A percentile compares a stretch with the other conserved stretches of the same genome.
phyloP scores from a whole-genome alignment of 1,140 invertebrate species.

The Popillia japonica region DNA sequence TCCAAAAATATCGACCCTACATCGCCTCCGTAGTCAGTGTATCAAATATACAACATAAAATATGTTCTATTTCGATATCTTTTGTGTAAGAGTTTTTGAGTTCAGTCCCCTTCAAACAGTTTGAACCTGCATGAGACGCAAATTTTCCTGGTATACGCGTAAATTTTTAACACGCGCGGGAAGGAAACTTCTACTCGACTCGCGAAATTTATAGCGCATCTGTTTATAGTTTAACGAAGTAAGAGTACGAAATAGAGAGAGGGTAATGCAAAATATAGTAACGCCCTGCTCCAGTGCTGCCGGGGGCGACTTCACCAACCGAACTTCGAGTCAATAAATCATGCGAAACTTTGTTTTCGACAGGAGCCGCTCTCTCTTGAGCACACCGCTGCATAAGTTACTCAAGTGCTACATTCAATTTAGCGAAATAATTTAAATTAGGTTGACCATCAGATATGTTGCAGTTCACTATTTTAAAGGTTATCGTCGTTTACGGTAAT shows the following conservation, averaged over 20 bases:
- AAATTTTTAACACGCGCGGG: no score
- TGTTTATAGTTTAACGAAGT: constrained; percentile 36
- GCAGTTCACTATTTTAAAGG: not conserved
- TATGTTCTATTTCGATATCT: no score
- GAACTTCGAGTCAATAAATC: constrained; percentile 28
- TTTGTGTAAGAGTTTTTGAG: no score
- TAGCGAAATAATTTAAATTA: constrained; percentile 33
- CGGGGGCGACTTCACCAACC: constrained; percentile 3
- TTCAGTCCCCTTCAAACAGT: no score
- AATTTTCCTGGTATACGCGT: no score
- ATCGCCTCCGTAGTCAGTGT: no score
- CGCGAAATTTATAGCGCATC: constrained; percentile 30
- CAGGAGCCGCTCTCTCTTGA: constrained; percentile 1
- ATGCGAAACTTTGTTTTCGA: constrained; percentile 38
- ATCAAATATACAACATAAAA: no score
- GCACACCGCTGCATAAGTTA: constrained; percentile 31
- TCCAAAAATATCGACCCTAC: no score
- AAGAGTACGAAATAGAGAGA: constrained; percentile 2
- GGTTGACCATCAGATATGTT: not conserved
- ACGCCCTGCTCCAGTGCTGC: not conserved
- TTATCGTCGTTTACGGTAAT: not conserved
- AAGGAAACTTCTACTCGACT: no score
- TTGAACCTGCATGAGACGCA: no score
- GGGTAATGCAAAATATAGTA: not conserved
- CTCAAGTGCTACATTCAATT: constrained; percentile 36